Percentiles rank a stretch among this genome's conserved stretches.
Evolutionary conservation across 2,113 vertebrate genomes (phyloP).

Genomic region (Catharus minimus): DNA sequence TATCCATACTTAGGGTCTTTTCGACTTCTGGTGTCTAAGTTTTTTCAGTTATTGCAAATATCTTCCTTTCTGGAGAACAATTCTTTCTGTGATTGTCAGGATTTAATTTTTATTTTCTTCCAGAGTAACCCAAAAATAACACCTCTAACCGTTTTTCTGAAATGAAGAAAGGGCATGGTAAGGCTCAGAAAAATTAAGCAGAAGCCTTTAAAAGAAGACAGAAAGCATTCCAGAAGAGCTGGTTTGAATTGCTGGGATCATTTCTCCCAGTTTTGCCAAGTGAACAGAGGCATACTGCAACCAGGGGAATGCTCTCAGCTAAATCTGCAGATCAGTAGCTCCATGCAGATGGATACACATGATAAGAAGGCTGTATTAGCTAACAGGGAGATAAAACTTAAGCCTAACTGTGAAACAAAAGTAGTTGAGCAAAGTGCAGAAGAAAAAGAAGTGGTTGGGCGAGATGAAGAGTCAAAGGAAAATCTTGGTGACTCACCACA

Average conservation of each 20-base stretch:
- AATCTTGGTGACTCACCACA: neutral
- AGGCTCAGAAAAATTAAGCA: slow-evolving; percentile 47
- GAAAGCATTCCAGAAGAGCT: neutral
- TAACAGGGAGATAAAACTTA: neutral
- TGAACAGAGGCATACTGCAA: neutral
- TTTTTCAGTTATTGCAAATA: neutral
- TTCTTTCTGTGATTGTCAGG: neutral
- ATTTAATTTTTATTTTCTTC: neutral
- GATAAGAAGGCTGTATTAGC: neutral
- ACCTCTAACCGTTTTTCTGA: slow-evolving; percentile 43
- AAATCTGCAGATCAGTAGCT: neutral
- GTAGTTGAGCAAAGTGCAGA: neutral
- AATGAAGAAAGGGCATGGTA: slow-evolving; percentile 5
- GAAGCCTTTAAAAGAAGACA: neutral
- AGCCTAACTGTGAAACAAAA: neutral
- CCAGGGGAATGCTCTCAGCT: neutral
- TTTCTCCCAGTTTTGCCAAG: neutral
- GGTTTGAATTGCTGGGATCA: neutral
- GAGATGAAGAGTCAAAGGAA: neutral
- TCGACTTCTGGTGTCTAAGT: neutral
- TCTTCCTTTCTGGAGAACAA: neutral
- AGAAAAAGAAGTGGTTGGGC: neutral
- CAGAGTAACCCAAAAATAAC: neutral
- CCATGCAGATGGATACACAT: neutral
- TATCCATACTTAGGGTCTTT: neutral